Evolutionary conservation across 1,140 invertebrate species (phyloP), one percentile per base, ranked within the genome.

Genomic region (Trachelipus rathkii): DNA sequence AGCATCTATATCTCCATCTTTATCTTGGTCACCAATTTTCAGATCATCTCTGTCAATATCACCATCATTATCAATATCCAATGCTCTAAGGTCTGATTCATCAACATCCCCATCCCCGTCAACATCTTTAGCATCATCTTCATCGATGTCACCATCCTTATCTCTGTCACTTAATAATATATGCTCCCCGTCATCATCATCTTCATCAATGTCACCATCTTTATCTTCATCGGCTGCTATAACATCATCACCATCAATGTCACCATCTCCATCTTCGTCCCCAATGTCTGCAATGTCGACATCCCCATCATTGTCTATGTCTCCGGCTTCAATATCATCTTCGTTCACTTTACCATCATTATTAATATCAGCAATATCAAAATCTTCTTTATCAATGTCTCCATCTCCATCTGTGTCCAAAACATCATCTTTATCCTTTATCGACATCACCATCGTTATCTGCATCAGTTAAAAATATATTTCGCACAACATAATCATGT

Each of bases 11-110:
- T 76, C 72, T 19, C 60, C 67, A 66, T 79, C 78, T 15, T 74
- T 74, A 46, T 79, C 75, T 74, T 66, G 76, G 43, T 81, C 77
- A 19, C 75, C 75, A 24, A 44, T 50, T 8, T 68, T 70, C 5
- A 78, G 44, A 23, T 81, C 79, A 24, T 77, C 75, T 19, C 53
- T 43, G 21, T 81, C 80, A 60, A 81, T 75, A 68, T 81, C 73
- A 15, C 80, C 80, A 69, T 81, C 80, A 44, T 77, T 75, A 71
- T 81, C 76, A 10, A 78, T 69, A 70, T 81, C 80, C 19, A 77
- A 50, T 23, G 77, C 80, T 15, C 60, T 60, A 7, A 77, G 43
- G 46, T 81, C 80, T 23, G 13, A 60, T 23, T 77, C 78, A 74
- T 79, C 78, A 44, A 78, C 24, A 50, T 76, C 77, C 5, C 77